Percentiles rank a stretch among this genome's conserved stretches.
phyloP scores from a whole-genome alignment of 2,888 invertebrate species.

The Chloromyia formosa region DNA sequence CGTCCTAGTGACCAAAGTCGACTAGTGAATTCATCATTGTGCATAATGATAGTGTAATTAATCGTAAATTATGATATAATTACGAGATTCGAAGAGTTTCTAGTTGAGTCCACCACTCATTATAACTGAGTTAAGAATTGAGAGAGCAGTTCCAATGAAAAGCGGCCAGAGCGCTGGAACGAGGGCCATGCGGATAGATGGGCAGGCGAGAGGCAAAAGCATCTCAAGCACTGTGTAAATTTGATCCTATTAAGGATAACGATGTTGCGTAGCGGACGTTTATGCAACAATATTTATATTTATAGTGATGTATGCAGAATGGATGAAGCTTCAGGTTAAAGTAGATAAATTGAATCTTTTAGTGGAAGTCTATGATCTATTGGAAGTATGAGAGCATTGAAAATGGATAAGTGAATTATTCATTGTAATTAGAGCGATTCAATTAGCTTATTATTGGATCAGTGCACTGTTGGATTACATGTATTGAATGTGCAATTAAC shows the following conservation, averaged over 20 bases:
- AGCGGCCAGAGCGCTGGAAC: background rate
- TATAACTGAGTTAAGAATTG: conserved; percentile 16
- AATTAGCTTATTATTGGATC: background rate
- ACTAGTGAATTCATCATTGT: conserved; percentile 31
- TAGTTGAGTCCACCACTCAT: conserved; percentile 2
- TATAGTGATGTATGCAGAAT: background rate
- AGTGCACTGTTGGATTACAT: too few relatives aligned
- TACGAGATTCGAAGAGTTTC: conserved; percentile 12
- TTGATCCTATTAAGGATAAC: conserved; percentile 33
- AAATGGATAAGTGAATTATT: background rate
- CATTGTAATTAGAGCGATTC: background rate
- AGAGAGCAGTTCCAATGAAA: background rate
- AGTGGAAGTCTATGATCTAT: background rate
- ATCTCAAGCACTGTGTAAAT: background rate
- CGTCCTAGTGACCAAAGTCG: background rate
- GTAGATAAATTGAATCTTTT: background rate
- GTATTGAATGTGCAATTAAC: too few relatives aligned
- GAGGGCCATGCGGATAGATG: too few relatives aligned
- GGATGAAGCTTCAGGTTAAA: background rate
- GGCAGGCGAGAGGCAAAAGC: too few relatives aligned
- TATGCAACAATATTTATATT: conserved; percentile 16
- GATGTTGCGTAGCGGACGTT: conserved; percentile 10
- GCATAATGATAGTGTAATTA: conserved; percentile 37
- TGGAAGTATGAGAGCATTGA: background rate
- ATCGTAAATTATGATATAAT: conserved; percentile 40